phyloP scores from a whole-genome alignment of 2,888 invertebrate genomes.

The Parascotia fuliginaria region DNA sequence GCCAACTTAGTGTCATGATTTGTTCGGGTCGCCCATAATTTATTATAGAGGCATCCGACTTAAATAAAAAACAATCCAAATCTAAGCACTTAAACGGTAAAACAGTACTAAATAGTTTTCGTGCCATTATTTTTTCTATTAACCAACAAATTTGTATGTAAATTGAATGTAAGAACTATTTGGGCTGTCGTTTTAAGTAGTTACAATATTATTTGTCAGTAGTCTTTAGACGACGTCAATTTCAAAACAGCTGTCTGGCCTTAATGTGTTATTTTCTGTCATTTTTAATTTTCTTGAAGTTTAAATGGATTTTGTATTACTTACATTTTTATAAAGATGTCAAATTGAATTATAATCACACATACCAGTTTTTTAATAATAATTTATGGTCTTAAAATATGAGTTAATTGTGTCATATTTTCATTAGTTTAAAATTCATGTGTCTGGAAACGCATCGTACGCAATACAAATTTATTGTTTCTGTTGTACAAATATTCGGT shows the following conservation, averaged over 20 bases:
- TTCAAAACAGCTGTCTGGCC: constrained; percentile 34
- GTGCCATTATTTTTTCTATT: neutral
- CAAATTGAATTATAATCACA: neutral
- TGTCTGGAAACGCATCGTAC: too few relatives aligned
- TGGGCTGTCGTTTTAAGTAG: neutral
- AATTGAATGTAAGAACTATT: neutral
- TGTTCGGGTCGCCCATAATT: too few relatives aligned
- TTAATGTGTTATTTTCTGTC: constrained; percentile 25
- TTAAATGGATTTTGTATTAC: neutral
- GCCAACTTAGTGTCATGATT: too few relatives aligned
- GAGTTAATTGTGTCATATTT: too few relatives aligned
- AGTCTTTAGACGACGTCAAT: constrained; percentile 9
- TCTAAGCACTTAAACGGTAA: neutral
- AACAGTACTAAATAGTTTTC: neutral
- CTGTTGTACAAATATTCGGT: too few relatives aligned
- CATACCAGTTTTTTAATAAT: neutral
- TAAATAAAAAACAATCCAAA: too few relatives aligned
- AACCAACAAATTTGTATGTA: neutral
- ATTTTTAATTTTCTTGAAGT: constrained; percentile 18
- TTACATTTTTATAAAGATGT: constrained; percentile 8
- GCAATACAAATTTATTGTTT: too few relatives aligned
- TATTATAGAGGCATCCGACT: too few relatives aligned
- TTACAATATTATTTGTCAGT: constrained; percentile 14
- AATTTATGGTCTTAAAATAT: too few relatives aligned
- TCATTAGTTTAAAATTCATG: too few relatives aligned